Evolutionary conservation across 2,888 invertebrate species (phyloP), one percentile per base, ranked within the genome.

Genomic region (Limnephilus auricula): DNA sequence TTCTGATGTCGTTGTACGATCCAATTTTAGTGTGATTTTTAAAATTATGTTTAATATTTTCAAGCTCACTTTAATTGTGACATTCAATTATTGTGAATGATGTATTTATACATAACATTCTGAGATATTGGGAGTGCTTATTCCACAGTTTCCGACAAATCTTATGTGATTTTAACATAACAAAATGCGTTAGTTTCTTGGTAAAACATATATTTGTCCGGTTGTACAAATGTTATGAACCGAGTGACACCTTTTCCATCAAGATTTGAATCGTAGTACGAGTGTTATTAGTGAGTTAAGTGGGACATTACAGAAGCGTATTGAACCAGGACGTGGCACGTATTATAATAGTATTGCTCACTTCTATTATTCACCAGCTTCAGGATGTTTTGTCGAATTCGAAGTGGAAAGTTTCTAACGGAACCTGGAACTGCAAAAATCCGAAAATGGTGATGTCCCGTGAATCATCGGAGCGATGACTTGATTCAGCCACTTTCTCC

Each of bases 391-490:
- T 65, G 25, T 9, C 65, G 34, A 82, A 34, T 82, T 15, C 82
- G 82, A 32, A 25, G 82, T 32, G 82, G 82, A 82, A 82, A 82
- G 82, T 82, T 34, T 25, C 34, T 82, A 82, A 82, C 82, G 82
- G 82, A 82, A 82, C 82, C 32, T 34, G 82, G 82, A 82, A 32
- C 34, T 37, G 32, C 82, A 34, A 82, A 37, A 18, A 50, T 50
- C 50, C 50, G 50, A 50, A 50, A 65, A 65, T 65, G 65, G 65
- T n/a, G 65, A 65, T 25, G 34, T 85, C 85, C 85, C 37, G 85
- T 40, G 85, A 85, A 40, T 85, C 85, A 40, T n/a, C 85, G 85
- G 40, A n/a, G 40, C 85, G 45, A 40, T 85, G 85, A 85, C 40
- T 85, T 34, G 34, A 5, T 85, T 40, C 15, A 30, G 85, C 30